Evolutionary conservation across 2,888 invertebrate genomes (phyloP).

Genomic region (Spilosoma lubricipeda): DNA sequence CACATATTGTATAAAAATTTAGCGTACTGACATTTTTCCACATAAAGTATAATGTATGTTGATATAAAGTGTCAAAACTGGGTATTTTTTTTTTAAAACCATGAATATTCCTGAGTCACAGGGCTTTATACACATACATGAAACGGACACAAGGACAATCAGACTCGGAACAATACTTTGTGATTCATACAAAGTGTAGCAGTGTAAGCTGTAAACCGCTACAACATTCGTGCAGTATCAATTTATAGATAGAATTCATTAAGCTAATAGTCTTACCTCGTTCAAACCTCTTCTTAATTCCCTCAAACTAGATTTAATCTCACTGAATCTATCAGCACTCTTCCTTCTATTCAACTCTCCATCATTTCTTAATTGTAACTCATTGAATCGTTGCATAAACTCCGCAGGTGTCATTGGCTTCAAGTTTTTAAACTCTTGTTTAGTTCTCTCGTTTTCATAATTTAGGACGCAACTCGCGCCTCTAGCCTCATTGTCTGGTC

Average conservation of each 20-base stretch:
- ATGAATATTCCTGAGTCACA: too few species aligned
- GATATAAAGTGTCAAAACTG: too few species aligned
- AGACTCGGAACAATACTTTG: too few species aligned
- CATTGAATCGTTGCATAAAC: conserved; percentile 70
- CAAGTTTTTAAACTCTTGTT: conserved; percentile 58
- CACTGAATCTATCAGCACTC: conserved; percentile 68
- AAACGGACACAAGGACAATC: too few species aligned
- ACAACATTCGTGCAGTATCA: too few species aligned
- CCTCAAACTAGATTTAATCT: conserved; percentile 76
- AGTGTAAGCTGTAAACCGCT: too few species aligned
- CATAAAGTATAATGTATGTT: too few species aligned
- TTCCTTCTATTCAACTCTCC: conserved; percentile 29
- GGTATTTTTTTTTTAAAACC: too few species aligned
- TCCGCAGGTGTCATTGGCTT: conserved; percentile 74
- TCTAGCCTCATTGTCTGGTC: conserved; percentile 23
- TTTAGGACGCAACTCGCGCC: conserved; percentile 29
- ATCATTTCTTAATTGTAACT: conserved; percentile 59
- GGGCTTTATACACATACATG: too few species aligned
- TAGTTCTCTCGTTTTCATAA: conserved; percentile 30
- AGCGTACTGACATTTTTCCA: too few species aligned
- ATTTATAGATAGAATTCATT: not conserved
- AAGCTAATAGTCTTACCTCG: conserved; percentile 60
- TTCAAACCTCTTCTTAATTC: conserved; percentile 76
- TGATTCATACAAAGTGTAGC: too few species aligned
- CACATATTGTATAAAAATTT: too few species aligned